Evolutionary conservation across 2,888 invertebrate species (phyloP).

Genomic region (Biston betularia): DNA sequence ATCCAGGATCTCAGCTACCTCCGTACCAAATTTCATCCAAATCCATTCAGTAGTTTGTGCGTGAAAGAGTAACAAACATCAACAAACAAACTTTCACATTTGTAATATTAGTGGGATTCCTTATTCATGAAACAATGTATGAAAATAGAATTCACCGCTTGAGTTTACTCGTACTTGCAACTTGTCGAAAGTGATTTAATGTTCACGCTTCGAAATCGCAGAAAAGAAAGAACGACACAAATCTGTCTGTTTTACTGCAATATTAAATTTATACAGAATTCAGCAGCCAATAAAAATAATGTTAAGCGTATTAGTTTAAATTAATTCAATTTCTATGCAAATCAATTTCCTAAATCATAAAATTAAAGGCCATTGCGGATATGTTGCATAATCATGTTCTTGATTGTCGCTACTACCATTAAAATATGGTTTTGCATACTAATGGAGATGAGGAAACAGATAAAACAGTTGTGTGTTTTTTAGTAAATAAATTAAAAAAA

Average conservation of each 20-base stretch:
- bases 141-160: too few relatives aligned
- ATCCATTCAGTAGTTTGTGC: too few relatives aligned
- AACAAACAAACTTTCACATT: too few relatives aligned
- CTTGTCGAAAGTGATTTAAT: conserved; percentile 40
- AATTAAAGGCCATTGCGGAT: conserved; percentile 1
- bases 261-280: background rate
- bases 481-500: too few relatives aligned
- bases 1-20: too few relatives aligned
- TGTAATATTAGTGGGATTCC: too few relatives aligned
- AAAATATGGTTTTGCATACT: background rate
- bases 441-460: conserved; percentile 5
- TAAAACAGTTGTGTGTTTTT: too few relatives aligned
- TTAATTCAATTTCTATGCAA: conserved; percentile 8
- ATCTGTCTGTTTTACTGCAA: background rate
- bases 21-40: too few relatives aligned
- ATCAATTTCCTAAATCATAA: conserved; percentile 10
- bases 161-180: too few relatives aligned
- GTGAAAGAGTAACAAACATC: too few relatives aligned
- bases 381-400: conserved; percentile 11
- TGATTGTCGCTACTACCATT: background rate
- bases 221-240: conserved; percentile 15
- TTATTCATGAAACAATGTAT: too few relatives aligned
- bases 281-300: background rate
- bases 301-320: background rate
- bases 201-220: conserved; percentile 17